phyloP scores from a whole-genome alignment of 2,888 invertebrate species.

The Crocallis elinguaria region DNA sequence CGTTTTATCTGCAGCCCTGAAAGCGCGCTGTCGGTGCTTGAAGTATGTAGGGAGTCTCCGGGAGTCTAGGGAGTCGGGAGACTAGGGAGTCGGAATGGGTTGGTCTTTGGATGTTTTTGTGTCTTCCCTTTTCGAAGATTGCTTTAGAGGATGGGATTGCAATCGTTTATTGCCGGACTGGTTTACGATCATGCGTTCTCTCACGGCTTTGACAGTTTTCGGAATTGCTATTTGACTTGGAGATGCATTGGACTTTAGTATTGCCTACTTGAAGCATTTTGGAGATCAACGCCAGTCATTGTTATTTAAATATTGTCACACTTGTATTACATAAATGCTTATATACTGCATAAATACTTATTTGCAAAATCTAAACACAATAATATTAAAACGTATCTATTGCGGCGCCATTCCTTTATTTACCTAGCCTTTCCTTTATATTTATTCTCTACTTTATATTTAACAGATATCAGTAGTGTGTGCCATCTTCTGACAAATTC shows the following conservation, averaged over 20 bases:
- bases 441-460: no score
- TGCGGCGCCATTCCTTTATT: no score
- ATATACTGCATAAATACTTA: no score
- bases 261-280: not conserved
- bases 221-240: conserved; percentile 14
- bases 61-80: not conserved
- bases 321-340: no score
- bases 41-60: conserved; percentile 22
- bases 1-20: conserved; percentile 37
- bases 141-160: conserved; percentile 26
- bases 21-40: conserved; percentile 29
- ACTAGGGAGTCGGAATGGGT: not conserved
- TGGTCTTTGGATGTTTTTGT: conserved; percentile 18
- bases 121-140: conserved; percentile 26
- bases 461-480: no score
- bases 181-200: conserved; percentile 26
- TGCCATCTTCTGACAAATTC: no score
- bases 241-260: not conserved
- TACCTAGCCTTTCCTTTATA: no score
- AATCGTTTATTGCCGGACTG: conserved; percentile 24
- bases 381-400: no score
- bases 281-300: no score
- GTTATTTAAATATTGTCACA: no score
- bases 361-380: no score
- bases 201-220: conserved; percentile 15